These are phyloP conservation scores for Perca fluviatilis DNA, from an alignment of 2,113 vertebrate species.

Conservation along the genomic window DNA sequence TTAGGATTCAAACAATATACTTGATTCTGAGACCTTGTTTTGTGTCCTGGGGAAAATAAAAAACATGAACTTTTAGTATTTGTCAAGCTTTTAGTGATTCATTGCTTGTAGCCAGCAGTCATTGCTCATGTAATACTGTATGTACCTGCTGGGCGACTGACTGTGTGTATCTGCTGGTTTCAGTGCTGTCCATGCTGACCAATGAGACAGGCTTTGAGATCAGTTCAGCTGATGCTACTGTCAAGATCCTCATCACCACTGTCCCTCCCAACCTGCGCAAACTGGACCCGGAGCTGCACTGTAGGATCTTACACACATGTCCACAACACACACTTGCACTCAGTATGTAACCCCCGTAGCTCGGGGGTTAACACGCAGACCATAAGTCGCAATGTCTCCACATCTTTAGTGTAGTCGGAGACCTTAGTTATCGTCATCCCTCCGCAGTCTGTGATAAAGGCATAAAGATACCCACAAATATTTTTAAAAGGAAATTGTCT, in stretches of 20 bases:
- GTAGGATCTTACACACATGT: slow-evolving; percentile 78
- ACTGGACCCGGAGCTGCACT: slow-evolving; percentile 93
- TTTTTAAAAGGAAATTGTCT: neutral
- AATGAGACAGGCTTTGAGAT: slow-evolving; percentile 98
- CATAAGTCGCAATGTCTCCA: neutral
- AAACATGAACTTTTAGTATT: no score
- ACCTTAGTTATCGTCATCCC: neutral
- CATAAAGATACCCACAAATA: neutral
- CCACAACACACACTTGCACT: neutral
- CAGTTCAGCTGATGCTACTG: slow-evolving; percentile 94
- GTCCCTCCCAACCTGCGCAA: slow-evolving; percentile 98
- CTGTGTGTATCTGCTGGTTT: neutral
- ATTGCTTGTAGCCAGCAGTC: neutral
- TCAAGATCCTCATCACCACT: slow-evolving; percentile 98
- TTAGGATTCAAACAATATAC: neutral
- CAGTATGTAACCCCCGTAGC: neutral
- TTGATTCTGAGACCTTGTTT: neutral
- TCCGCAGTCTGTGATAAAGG: no score
- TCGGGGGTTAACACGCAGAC: no score
- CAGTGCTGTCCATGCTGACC: slow-evolving; percentile 97
- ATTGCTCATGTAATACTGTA: neutral
- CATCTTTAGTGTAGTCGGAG: neutral
- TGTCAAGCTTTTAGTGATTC: no score
- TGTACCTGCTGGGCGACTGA: no score
- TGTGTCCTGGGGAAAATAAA: neutral